phyloP scores from a whole-genome alignment of 2,888 invertebrate species.

The Glaucopsyche alexis region DNA sequence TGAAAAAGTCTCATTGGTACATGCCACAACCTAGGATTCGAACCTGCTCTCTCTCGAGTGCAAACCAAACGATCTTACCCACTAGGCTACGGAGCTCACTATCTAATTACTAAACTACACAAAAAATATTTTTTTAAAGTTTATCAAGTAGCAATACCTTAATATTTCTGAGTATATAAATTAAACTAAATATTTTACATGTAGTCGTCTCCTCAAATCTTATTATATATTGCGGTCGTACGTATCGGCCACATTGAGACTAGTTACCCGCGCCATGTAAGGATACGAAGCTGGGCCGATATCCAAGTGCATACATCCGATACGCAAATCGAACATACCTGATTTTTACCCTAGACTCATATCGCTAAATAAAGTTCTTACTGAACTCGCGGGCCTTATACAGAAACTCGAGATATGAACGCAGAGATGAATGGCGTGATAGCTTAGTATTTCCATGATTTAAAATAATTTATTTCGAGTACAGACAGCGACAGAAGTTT shows the following conservation, averaged over 20 bases:
- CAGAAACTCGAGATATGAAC: conserved; percentile 4
- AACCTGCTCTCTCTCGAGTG: no score
- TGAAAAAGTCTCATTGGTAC: no score
- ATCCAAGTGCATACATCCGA: conserved; percentile 35
- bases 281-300: conserved; percentile 37
- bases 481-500: neutral
- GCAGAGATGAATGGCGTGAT: conserved; percentile 11
- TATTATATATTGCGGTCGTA: conserved; percentile 39
- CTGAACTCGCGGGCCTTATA: conserved; percentile 26
- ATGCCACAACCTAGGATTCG: no score
- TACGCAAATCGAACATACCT: conserved; percentile 38
- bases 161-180: no score
- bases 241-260: conserved; percentile 38
- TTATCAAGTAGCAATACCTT: no score
- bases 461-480: conserved; percentile 23
- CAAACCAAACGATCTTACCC: no score
- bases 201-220: neutral
- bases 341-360: conserved; percentile 31
- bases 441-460: conserved; percentile 20
- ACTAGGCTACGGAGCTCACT: no score
- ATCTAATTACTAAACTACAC: no score
- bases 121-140: no score
- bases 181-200: no score
- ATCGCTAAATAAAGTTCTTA: conserved; percentile 32
- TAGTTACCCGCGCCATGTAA: conserved; percentile 37